A percentile compares a stretch with the other conserved stretches of the same genome.
Conservation (phyloP, 1,140 invertebrate genomes). For the Plodia interpunctella region DNA sequence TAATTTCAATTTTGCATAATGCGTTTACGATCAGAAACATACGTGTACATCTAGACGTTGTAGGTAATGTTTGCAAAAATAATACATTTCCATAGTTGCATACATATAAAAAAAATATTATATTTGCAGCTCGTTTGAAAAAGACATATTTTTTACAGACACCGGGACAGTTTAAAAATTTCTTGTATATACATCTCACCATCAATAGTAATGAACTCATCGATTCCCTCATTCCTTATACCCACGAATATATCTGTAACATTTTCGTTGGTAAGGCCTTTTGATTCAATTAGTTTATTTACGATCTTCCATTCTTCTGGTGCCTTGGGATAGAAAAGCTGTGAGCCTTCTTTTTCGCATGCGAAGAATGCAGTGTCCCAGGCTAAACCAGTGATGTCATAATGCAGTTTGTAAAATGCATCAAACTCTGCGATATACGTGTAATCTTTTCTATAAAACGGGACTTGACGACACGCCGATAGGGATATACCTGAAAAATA, state of each 20-base stretch:
- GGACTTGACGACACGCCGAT: conserved; percentile 9
- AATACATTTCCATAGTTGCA: no score
- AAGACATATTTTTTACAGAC: no score
- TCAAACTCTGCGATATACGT: conserved; percentile 28
- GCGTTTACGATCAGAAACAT: no score
- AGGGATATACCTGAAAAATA: background rate
- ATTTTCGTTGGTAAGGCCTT: conserved; percentile 10
- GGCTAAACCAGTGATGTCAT: background rate
- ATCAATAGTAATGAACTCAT: conserved; percentile 30
- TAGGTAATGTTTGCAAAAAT: no score
- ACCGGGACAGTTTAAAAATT: no score
- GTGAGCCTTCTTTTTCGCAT: conserved; percentile 27
- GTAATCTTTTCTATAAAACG: conserved; percentile 33
- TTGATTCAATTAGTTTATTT: conserved; percentile 18
- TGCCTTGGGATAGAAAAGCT: conserved; percentile 25
- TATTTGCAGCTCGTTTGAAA: no score
- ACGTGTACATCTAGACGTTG: no score
- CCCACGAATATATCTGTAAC: conserved; percentile 27
- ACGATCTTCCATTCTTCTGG: conserved; percentile 23
- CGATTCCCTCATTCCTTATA: conserved; percentile 22
- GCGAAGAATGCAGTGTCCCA: conserved; percentile 25
- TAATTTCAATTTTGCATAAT: no score
- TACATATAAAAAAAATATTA: no score
- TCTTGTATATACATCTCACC: no score
- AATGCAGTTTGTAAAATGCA: conserved; percentile 35